Evolutionary conservation across 2,113 vertebrate species (phyloP).

Genomic region (Chelonoidis abingdonii): DNA sequence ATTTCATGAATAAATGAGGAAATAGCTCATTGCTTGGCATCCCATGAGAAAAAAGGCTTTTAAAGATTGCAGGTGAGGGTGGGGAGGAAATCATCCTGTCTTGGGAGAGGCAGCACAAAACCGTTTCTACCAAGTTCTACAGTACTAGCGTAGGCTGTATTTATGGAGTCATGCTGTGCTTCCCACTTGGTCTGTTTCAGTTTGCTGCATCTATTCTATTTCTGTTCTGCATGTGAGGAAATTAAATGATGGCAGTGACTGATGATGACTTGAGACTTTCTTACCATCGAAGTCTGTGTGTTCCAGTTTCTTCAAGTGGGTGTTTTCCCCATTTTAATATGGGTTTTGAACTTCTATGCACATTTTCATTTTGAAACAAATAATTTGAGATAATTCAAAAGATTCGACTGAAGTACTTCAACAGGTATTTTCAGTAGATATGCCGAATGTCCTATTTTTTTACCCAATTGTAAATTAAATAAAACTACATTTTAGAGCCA

Average conservation of each 20-base stretch:
- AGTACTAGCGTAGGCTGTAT: slow-evolving; percentile 11
- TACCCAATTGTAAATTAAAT: fast-evolving
- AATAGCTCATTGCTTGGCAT: background rate
- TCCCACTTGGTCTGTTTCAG: slow-evolving; percentile 36
- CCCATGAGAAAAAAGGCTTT: background rate
- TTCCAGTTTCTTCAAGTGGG: slow-evolving; percentile 56
- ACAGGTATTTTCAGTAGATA: background rate
- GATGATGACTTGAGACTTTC: slow-evolving; percentile 42
- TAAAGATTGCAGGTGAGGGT: background rate
- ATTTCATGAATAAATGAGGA: background rate
- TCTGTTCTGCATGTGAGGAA: slow-evolving; percentile 40
- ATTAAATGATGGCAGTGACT: slow-evolving; percentile 5
- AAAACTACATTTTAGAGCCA: background rate
- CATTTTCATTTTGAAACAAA: slow-evolving; percentile 63
- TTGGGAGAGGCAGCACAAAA: background rate
- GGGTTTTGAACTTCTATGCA: slow-evolving; percentile 29
- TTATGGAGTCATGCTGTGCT: slow-evolving; percentile 29
- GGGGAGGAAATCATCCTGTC: background rate
- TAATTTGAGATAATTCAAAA: slow-evolving; percentile 49
- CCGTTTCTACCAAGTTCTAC: background rate
- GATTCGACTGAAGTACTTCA: slow-evolving; percentile 21
- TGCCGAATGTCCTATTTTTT: background rate
- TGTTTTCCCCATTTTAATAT: slow-evolving; percentile 30
- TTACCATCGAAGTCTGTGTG: background rate
- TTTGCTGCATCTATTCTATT: slow-evolving; percentile 42